phyloP scores from a whole-genome alignment of 2,113 vertebrate species.

The Ranitomeya variabilis region DNA sequence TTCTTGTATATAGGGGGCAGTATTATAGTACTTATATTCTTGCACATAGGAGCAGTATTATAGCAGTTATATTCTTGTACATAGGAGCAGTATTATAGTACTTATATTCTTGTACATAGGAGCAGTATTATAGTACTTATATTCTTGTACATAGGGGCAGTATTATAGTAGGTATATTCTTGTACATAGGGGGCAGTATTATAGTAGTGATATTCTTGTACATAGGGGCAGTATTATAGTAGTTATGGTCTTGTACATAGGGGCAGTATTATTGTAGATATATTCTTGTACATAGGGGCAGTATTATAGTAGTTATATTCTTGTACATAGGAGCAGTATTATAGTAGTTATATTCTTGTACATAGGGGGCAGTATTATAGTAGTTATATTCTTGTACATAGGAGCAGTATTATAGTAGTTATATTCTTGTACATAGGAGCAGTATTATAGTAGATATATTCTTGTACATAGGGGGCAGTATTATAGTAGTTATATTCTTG shows the following conservation, averaged over 20 bases:
- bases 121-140: not conserved
- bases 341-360: not conserved
- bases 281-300: not conserved
- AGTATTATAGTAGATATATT: too few relatives aligned
- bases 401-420: too few relatives aligned
- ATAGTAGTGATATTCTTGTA: not conserved
- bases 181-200: not conserved
- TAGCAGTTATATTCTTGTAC: not conserved
- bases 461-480: too few relatives aligned
- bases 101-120: not conserved
- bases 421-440: too few relatives aligned
- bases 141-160: not conserved
- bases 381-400: too few relatives aligned
- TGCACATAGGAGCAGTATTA: too few relatives aligned
- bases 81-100: not conserved
- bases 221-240: not conserved
- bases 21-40: not conserved
- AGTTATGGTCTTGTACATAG: not conserved
- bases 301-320: not conserved
- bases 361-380: not conserved
- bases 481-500: too few relatives aligned
- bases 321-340: not conserved
- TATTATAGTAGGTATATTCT: constrained; percentile 7
- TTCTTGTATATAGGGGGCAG: not conserved
- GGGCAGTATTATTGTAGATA: not conserved